Percentiles rank a stretch among this genome's conserved stretches.
Conservation (phyloP, 2,113 vertebrate genomes). For the Blennius ocellaris region DNA sequence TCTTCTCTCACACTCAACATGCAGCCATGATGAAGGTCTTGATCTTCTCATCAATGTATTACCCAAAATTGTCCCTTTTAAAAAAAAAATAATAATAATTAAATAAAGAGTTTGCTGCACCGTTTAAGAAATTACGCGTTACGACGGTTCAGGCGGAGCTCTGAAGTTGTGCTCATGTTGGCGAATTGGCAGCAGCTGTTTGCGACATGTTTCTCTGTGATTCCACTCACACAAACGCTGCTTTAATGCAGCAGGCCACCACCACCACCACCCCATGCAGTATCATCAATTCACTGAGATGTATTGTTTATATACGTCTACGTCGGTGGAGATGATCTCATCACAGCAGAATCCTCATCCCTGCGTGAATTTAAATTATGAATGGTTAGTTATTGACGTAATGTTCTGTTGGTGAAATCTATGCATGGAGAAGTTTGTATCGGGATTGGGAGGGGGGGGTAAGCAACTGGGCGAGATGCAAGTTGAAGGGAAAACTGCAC, state of each 20-base stretch:
- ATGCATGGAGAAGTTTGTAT: too few relatives aligned
- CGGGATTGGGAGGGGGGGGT: neutral
- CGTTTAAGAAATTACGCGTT: neutral
- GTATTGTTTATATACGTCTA: neutral
- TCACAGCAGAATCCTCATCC: neutral
- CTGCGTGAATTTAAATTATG: neutral
- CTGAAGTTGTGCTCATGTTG: neutral
- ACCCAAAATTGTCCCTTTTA: neutral
- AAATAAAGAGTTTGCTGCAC: neutral
- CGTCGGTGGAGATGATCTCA: neutral
- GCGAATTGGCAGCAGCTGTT: neutral
- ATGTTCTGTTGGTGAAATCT: too few relatives aligned
- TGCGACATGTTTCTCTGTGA: neutral
- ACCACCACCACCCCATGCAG: neutral
- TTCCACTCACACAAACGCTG: too few relatives aligned
- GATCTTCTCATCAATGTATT: neutral
- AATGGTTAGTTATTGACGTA: neutral
- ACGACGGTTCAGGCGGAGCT: neutral
- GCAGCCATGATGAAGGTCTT: neutral
- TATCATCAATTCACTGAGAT: neutral
- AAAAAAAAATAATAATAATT: neutral
- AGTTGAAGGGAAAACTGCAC: conserved; percentile 14
- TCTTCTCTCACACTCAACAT: neutral
- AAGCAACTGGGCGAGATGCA: too few relatives aligned
- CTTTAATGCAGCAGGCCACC: neutral